Percentiles rank a stretch among this genome's conserved stretches.
These are phyloP conservation scores for Eriosoma lanigerum DNA, from an alignment of 1,140 invertebrate species.

Conservation along the genomic window DNA sequence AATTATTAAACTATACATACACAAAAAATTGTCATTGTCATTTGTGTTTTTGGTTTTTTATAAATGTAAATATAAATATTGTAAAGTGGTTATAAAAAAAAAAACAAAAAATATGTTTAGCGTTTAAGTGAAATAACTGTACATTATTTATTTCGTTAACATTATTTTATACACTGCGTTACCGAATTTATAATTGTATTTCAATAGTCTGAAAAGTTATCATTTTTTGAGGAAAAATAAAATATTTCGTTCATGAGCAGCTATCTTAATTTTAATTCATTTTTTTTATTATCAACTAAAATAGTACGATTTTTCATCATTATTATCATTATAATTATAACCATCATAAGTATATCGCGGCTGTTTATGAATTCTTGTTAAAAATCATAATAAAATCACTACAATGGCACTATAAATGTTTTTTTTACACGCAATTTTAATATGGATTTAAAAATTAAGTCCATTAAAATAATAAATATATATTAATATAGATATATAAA, in stretches of 20 bases:
- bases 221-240: constrained; percentile 35
- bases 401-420: constrained; percentile 42
- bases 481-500: constrained; percentile 15
- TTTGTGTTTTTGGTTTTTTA: constrained; percentile 28
- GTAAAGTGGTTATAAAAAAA: constrained; percentile 45
- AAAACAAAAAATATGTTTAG: constrained; percentile 2
- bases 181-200: constrained; percentile 51
- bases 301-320: constrained; percentile 32
- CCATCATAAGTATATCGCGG: not conserved
- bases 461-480: constrained; percentile 7
- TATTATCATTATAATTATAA: constrained; percentile 37
- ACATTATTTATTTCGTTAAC: constrained; percentile 44
- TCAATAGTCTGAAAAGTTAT: constrained; percentile 50
- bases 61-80: constrained; percentile 29
- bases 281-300: constrained; percentile 32
- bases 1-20: constrained; percentile 8
- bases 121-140: constrained; percentile 26
- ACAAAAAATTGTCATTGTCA: constrained; percentile 16
- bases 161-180: constrained; percentile 51
- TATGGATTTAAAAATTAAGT: constrained; percentile 14
- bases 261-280: constrained; percentile 36
- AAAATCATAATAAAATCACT: constrained; percentile 45
- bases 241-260: constrained; percentile 45
- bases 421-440: constrained; percentile 41
- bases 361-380: constrained; percentile 50